Conservation (phyloP, 1,140 invertebrate species). For the Camponotus pennsylvanicus region DNA sequence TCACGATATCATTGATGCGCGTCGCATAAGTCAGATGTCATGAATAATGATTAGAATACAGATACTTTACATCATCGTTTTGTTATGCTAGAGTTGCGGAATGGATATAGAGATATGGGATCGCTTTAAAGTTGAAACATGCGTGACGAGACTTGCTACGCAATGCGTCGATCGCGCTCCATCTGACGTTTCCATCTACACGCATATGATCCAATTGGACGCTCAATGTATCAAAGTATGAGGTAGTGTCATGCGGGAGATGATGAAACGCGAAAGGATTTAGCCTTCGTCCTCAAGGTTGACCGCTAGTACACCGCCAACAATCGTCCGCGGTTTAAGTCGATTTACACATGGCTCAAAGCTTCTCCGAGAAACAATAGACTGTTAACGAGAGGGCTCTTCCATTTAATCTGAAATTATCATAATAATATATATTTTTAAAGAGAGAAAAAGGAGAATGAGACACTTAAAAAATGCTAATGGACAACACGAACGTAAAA, state of each 20-base stretch:
- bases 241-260: slow-evolving; percentile 68
- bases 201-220: slow-evolving; percentile 66
- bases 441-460: neutral
- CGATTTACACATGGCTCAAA: slow-evolving; percentile 49
- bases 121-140: neutral
- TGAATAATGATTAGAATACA: neutral
- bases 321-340: slow-evolving; percentile 64
- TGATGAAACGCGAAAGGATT: slow-evolving; percentile 81
- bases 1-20: neutral
- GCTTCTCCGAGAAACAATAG: slow-evolving; percentile 6
- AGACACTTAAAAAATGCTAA: neutral
- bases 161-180: neutral
- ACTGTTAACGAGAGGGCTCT: neutral
- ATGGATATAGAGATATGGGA: neutral
- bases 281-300: slow-evolving; percentile 79
- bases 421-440: neutral
- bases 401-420: slow-evolving; percentile 20
- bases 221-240: slow-evolving; percentile 54
- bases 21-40: neutral
- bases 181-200: slow-evolving; percentile 29
- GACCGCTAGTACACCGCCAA: slow-evolving; percentile 63
- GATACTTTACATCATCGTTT: neutral
- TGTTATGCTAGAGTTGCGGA: neutral
- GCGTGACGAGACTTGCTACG: neutral
- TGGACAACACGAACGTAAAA: neutral